Evolutionary conservation across 1,140 invertebrate genomes (phyloP), one percentile per base, ranked within the genome.

Genomic region (Pseudomyrmex pallidus): DNA sequence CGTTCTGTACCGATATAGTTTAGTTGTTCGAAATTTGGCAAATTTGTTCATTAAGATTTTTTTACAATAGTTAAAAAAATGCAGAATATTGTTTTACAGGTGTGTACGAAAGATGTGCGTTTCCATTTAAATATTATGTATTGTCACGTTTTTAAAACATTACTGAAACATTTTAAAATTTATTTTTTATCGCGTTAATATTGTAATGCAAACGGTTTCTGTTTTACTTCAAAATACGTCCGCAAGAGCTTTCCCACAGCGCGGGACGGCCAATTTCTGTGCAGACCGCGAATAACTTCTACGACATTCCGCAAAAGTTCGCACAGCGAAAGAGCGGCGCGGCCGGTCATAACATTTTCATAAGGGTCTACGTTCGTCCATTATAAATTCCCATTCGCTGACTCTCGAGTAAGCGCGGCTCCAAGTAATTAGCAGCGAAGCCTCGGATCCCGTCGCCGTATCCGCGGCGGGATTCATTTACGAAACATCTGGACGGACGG

Each of bases 401-500:
- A 22, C 22, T 52, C 57, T 56, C 54, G 52, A 25, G 15, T 57
- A 66, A 25, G 22, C 46, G 70, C 44, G 52, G 44, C 62, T 64
- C 56, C 25, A 86, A 83, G 88, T 85, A 88, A 90, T 90, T 90
- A 85, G 85, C 80, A 78, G 82, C 20, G 12, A 74, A 87, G 85
- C 70, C 85, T 50, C 74, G 82, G 74, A 25, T 82, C 20, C 67
- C 61, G 78, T 35, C 35, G 35, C 35, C 35, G 35, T 35, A 35
- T 35, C 44, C 85, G 73, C 83, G 77, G 61, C 82, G 86, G 90
- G 90, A 92, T 93, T 92, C 91, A 88, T 91, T 92, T 91, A 91
- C 88, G 86, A 90, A 93, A 92, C 92, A 93, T 92, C 90, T 93
- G 91, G 91, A 89, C 83, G 85, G 90, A 92, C 91, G 91, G 92